These are phyloP conservation scores for Kryptolebias marmoratus DNA, from an alignment of 2,113 vertebrate genomes.

Conservation along the genomic window DNA sequence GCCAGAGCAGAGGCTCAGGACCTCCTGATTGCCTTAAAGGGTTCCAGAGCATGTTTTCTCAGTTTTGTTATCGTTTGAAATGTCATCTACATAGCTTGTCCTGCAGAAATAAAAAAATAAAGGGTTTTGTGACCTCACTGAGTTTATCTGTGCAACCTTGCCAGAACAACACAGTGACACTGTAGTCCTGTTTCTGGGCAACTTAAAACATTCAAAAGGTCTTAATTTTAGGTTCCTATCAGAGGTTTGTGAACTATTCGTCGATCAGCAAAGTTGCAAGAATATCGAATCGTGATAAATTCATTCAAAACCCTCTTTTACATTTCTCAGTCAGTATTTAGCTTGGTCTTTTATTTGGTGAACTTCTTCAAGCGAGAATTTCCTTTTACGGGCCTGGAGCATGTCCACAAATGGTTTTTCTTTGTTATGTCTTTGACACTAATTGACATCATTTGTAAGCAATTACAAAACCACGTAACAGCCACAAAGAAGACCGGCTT, in stretches of 20 bases:
- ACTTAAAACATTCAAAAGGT: too few relatives aligned
- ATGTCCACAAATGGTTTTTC: slow-evolving; percentile 19
- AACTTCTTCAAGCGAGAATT: not conserved
- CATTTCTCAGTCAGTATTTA: not conserved
- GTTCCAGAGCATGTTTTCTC: too few relatives aligned
- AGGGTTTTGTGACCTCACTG: too few relatives aligned
- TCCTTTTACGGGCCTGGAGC: slow-evolving; percentile 1
- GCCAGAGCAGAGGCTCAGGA: not conserved
- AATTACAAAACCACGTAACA: slow-evolving; percentile 42
- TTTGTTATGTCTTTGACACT: slow-evolving; percentile 48
- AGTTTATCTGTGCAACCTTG: too few relatives aligned
- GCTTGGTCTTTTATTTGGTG: not conserved
- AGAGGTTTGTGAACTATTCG: not conserved
- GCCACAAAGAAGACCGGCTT: slow-evolving; percentile 34
- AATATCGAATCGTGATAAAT: too few relatives aligned
- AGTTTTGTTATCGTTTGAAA: not conserved
- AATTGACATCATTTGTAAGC: slow-evolving; percentile 43
- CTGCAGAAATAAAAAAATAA: too few relatives aligned
- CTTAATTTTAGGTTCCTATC: not conserved
- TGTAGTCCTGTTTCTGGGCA: too few relatives aligned
- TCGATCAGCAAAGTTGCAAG: not conserved
- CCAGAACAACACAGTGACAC: too few relatives aligned
- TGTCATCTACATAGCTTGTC: not conserved
- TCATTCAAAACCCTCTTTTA: too few relatives aligned
- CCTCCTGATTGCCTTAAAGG: too few relatives aligned